Base-by-base conservation (phyloP, 2,797 vertebrate genomes). In the Nasua narica region DNA sequence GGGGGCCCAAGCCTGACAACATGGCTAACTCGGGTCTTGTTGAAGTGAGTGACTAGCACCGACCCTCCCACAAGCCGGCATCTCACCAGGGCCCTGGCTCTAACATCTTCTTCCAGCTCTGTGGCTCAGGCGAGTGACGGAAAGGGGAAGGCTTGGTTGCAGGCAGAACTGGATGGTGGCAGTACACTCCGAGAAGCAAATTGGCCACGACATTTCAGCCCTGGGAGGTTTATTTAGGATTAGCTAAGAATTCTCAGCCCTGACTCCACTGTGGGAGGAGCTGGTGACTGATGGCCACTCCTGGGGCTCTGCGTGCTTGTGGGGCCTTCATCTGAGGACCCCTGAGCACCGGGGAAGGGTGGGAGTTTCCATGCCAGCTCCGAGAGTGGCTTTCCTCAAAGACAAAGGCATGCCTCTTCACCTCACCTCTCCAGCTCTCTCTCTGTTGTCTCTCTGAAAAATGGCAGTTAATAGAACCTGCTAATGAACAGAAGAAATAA, bases 401-500 rank as follows among this genome's bases (percentile, higher is more conserved):
- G 95, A 88, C 95, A 62, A 46, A 96, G 88, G 40, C 52, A 0
- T 2, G 40, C 37, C 83, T 94, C 50, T 27, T 72, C 16, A 23
- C 74, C 94, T 62, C 48, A n/a, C 40, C 69, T 72, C 52, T 58
- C 78, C 62, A 32, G 27, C n/a, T 54, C 46, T 14, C 37, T 48
- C 72, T 62, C 90, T 74, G 72, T 86, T 52, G 58, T 90, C 35
- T 32, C 2, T 87, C 62, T 92, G 82, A 86, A 76, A 97, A 91
- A 76, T 76, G 94, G 46, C 83, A 35, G 74, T 87, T 88, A 81
- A 74, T 94, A 93, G 88, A 86, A 48, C 69, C 90, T 76, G 83
- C 86, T 96, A 92, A 92, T 86, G 95, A 96, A 88, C 84, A 89
- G 89, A 94, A 87, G 95, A 79, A 91, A 69, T 91, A 48, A 79